These are phyloP conservation scores for Drosophila birchii DNA, from an alignment of 2,888 invertebrate genomes.

Conservation along the genomic window DNA sequence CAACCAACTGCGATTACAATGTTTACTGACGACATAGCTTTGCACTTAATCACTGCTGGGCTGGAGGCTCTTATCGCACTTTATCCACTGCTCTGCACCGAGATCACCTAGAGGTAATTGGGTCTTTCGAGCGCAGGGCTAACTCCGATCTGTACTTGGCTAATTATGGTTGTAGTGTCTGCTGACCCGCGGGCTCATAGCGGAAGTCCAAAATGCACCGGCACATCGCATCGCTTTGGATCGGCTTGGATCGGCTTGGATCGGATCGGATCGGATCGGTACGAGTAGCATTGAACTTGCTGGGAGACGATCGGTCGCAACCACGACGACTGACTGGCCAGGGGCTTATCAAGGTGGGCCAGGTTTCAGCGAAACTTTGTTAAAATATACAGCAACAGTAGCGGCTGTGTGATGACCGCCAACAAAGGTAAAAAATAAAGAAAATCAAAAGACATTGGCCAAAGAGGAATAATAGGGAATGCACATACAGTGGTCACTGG, in stretches of 20 bases:
- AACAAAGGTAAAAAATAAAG: slow-evolving; percentile 50
- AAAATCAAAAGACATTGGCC: slow-evolving; percentile 32
- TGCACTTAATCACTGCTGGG: slow-evolving; percentile 19
- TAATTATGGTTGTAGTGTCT: slow-evolving; percentile 45
- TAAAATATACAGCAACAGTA: slow-evolving; percentile 54
- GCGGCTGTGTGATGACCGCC: slow-evolving; percentile 60
- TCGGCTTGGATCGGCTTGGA: slow-evolving; percentile 27
- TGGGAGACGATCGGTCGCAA: slow-evolving; percentile 20
- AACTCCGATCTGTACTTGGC: slow-evolving; percentile 31
- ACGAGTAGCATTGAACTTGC: slow-evolving; percentile 71
- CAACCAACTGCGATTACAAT: slow-evolving; percentile 19
- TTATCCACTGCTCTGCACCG: slow-evolving; percentile 20
- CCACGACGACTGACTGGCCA: slow-evolving; percentile 27
- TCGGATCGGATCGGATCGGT: slow-evolving; percentile 23
- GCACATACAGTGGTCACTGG: slow-evolving; percentile 31
- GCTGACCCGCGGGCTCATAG: slow-evolving; percentile 57
- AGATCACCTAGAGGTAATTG: slow-evolving; percentile 26
- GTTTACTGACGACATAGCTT: slow-evolving; percentile 35
- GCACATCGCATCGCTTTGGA: slow-evolving; percentile 24
- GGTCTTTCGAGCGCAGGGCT: slow-evolving; percentile 17
- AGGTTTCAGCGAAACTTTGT: slow-evolving; percentile 62
- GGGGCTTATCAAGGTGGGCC: slow-evolving; percentile 72
- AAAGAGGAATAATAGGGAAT: slow-evolving; percentile 60
- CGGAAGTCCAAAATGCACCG: slow-evolving; percentile 69
- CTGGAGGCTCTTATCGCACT: slow-evolving; percentile 16